A percentile compares a stretch with the other conserved stretches of the same genome.
Evolutionary conservation across 2,113 vertebrate genomes (phyloP).

Genomic region (Thymallus thymallus): DNA sequence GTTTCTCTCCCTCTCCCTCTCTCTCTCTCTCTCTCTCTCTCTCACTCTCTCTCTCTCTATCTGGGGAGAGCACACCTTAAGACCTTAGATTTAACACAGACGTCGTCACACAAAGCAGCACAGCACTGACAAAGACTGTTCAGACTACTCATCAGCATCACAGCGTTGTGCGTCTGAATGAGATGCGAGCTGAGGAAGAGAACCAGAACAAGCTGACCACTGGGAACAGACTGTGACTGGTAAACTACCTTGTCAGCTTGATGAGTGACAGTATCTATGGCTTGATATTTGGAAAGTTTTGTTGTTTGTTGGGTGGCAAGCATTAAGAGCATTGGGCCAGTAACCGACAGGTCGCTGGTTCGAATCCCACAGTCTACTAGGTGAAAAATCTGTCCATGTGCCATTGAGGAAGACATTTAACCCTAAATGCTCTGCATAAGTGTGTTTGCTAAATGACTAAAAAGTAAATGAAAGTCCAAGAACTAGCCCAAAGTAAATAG

Average conservation of each 20-base stretch:
- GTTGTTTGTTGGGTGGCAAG: not conserved
- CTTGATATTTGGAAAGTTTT: conserved; percentile 16
- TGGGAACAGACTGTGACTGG: not conserved
- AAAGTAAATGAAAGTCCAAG: too few relatives aligned
- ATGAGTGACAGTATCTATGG: not conserved
- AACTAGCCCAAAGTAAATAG: too few relatives aligned
- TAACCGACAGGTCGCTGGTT: not conserved
- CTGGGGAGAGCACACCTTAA: conserved; percentile 2
- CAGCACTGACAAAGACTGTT: not conserved
- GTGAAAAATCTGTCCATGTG: too few relatives aligned
- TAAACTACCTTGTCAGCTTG: conserved; percentile 1
- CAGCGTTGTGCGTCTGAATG: not conserved
- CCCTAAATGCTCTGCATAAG: too few relatives aligned
- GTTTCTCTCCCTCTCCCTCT: too few relatives aligned
- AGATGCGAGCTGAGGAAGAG: not conserved
- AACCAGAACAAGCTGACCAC: conserved; percentile 19
- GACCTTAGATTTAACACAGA: conserved; percentile 14
- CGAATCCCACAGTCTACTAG: too few relatives aligned
- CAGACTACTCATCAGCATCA: too few relatives aligned
- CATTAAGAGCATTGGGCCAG: conserved; percentile 8
- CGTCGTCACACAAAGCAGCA: conserved; percentile 23
- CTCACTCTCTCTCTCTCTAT: not conserved
- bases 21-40: not conserved
- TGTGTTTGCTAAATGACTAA: too few relatives aligned
- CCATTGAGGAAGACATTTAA: too few relatives aligned